phyloP scores from a whole-genome alignment of 2,888 invertebrate species.

The Neocrepidodera transversa region DNA sequence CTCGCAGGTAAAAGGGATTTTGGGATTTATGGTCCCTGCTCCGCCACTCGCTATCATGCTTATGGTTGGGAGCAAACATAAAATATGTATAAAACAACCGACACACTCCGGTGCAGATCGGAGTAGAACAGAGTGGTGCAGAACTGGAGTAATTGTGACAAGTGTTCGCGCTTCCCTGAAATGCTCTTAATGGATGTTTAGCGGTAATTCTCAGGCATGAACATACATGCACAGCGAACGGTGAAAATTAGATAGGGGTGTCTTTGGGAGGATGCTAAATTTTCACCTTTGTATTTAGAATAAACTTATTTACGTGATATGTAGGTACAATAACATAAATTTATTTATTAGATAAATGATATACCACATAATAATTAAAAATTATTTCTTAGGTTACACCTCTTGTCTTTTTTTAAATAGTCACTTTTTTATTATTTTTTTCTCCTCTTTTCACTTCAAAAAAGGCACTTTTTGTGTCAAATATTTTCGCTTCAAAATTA shows the following conservation, averaged over 20 bases:
- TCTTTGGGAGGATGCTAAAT: constrained; percentile 1
- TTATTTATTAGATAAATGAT: no score
- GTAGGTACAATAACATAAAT: no score
- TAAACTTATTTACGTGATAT: no score
- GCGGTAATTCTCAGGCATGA: constrained; percentile 23
- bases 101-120: constrained; percentile 24
- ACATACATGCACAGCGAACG: constrained; percentile 12
- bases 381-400: no score
- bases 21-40: constrained; percentile 17
- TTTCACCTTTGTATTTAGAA: no score
- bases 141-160: constrained; percentile 34
- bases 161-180: constrained; percentile 32
- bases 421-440: no score
- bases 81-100: constrained; percentile 35
- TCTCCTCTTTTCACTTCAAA: no score
- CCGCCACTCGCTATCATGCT: constrained; percentile 28
- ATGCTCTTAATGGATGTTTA: constrained; percentile 33
- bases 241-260: constrained; percentile 10
- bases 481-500: no score
- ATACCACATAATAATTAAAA: no score
- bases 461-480: no score
- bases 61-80: constrained; percentile 28
- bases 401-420: no score
- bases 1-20: constrained; percentile 23
- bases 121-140: constrained; percentile 26